phyloP scores from a whole-genome alignment of 2,888 invertebrate genomes.

The Bruchidius siliquastri region DNA sequence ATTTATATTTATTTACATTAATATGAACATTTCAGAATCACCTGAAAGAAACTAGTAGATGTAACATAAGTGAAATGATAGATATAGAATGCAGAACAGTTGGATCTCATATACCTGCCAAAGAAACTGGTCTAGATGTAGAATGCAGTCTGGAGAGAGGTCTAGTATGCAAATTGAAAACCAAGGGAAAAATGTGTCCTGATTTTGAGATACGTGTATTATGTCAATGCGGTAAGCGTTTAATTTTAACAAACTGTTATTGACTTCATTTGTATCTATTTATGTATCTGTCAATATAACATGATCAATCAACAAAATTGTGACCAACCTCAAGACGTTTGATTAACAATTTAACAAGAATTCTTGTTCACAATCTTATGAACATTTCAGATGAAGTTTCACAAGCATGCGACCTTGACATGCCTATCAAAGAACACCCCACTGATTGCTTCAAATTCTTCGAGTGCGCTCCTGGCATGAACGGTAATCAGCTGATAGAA shows the following conservation, averaged over 20 bases:
- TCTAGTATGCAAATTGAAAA: slow-evolving; percentile 56
- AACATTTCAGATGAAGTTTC: slow-evolving; percentile 1
- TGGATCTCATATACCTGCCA: slow-evolving; percentile 56
- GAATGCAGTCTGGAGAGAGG: slow-evolving; percentile 73
- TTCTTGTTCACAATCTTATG: no score
- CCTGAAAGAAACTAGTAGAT: slow-evolving; percentile 52
- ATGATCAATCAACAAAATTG: no score
- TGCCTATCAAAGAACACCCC: slow-evolving; percentile 58
- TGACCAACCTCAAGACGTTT: no score
- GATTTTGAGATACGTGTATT: slow-evolving; percentile 81
- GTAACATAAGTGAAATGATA: slow-evolving; percentile 54
- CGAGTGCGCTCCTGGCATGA: slow-evolving; percentile 56
- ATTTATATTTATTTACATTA: no score
- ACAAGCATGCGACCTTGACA: slow-evolving; percentile 44
- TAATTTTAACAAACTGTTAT: no score
- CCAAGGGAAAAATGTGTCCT: slow-evolving; percentile 52
- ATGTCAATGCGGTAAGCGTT: slow-evolving; percentile 56
- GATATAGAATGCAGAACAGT: slow-evolving; percentile 75
- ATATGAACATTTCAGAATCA: slow-evolving; percentile 35
- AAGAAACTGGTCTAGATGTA: slow-evolving; percentile 68
- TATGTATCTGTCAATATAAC: no score
- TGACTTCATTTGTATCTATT: no score
- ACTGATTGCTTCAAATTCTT: slow-evolving; percentile 66
- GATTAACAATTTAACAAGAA: no score
- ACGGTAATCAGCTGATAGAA: slow-evolving; percentile 48